Percentiles rank a stretch among this genome's conserved stretches.
Evolutionary conservation across 2,888 invertebrate genomes (phyloP).

Genomic region (Ellobium chinense): DNA sequence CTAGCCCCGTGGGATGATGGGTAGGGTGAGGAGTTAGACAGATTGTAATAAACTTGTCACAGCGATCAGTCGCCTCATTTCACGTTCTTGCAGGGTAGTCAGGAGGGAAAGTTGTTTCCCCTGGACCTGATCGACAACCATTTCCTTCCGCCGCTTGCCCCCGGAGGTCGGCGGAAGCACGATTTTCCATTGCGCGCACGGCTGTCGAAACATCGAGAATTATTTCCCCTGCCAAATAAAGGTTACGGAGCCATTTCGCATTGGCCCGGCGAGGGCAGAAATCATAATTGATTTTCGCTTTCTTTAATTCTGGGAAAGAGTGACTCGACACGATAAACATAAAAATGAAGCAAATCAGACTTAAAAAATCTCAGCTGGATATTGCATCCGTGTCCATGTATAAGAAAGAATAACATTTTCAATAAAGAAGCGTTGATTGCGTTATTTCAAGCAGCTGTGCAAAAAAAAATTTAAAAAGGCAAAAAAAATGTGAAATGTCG

Average conservation of each 20-base stretch:
- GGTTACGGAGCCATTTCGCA: not conserved
- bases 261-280: not conserved
- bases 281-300: not conserved
- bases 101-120: not conserved
- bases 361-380: too few relatives aligned
- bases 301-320: not conserved
- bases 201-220: not conserved
- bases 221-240: conserved; percentile 10
- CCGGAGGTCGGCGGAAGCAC: not conserved
- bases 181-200: not conserved
- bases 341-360: not conserved
- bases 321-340: not conserved
- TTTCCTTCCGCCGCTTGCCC: not conserved
- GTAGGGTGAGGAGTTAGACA: not conserved
- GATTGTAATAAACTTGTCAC: conserved; percentile 22
- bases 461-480: too few relatives aligned
- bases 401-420: too few relatives aligned
- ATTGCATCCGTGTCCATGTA: too few relatives aligned
- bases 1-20: not conserved
- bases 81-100: not conserved
- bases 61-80: conserved; percentile 5
- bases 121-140: not conserved
- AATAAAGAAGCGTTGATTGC: too few relatives aligned
- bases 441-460: too few relatives aligned
- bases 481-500: too few relatives aligned